Evolutionary conservation across 2,888 invertebrate species (phyloP), one percentile per base, ranked within the genome.

Genomic region (Idaea biselata): DNA sequence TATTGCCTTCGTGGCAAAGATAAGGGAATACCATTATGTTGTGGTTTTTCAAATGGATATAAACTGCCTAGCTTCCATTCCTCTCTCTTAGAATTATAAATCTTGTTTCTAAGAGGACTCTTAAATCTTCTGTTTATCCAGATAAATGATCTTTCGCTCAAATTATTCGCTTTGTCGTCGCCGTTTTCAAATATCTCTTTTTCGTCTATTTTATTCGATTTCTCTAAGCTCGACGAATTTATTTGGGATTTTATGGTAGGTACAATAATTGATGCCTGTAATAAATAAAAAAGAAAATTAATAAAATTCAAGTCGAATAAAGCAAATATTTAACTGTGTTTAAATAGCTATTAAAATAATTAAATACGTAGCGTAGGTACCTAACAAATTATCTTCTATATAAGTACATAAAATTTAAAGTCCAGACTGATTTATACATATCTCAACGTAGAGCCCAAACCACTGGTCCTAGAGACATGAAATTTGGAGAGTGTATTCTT

Each of bases 141-240:
- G n/a, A 90, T 74, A 62, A 82, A 86, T 18, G 91, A 84, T 69
- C 89, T 79, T 74, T 85, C 83, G 66, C 76, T 82, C 18, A 86
- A 70, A 66, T 78, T 84, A 55, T 77, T 81, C 31, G 76, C 68
- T 73, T 80, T 82, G 11, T 70, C 67, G 2, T 70, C 70, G 4
- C 68, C 75, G 58, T 81, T 68, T 64, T 83, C 77, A 60, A 79
- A 83, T 59, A 89, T 62, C 59, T 79, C 80, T 14, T 74, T 78
- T 18, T 86, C 80, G 25, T 69, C 66, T 25, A 66, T 64, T 68
- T 68, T 60, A 60, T 25, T 58, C 44, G 60, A 53, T 53, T 69
- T 64, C 67, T 58, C 55, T 64, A 61, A 73, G 65, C 60, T 67
- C 6, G n/a, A 18, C 31, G 32, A 18, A 56, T 58, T 62, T 58